Conservation (phyloP, 2,113 vertebrate genomes). For the Pseudorectes ferrugineus region DNA sequence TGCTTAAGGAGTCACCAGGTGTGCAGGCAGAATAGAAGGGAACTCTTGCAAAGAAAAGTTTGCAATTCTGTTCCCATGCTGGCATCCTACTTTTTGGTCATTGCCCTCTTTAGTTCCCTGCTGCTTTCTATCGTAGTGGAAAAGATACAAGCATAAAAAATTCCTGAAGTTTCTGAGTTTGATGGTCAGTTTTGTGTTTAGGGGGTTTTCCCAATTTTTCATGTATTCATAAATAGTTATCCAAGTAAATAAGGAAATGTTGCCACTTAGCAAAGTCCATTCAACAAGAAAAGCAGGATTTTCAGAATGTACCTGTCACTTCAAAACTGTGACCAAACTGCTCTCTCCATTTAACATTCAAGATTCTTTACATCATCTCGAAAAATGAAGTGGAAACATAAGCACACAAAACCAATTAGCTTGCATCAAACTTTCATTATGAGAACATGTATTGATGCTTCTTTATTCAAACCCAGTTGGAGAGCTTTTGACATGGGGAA, state of each 20-base stretch:
- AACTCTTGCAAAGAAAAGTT: background rate
- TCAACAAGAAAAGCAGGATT: fast-evolving
- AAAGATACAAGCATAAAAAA: background rate
- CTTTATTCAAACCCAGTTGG: background rate
- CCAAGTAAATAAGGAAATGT: background rate
- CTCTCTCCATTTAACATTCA: background rate
- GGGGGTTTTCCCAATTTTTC: fast-evolving
- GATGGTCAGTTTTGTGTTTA: background rate
- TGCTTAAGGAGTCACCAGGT: background rate
- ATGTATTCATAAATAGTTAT: background rate
- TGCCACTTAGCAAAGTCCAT: background rate
- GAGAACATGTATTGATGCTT: background rate
- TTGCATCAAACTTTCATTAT: background rate
- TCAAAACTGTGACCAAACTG: background rate
- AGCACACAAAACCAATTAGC: background rate
- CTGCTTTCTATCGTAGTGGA: background rate
- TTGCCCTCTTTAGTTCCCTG: background rate
- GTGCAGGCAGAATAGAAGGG: background rate
- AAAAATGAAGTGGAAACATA: background rate
- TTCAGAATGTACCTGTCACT: background rate
- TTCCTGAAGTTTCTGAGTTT: background rate
- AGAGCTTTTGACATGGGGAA: background rate
- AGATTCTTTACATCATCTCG: background rate
- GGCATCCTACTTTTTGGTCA: background rate
- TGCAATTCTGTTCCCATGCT: background rate